Conservation (phyloP, 2,113 vertebrate genomes). For the Mus musculus region DNA sequence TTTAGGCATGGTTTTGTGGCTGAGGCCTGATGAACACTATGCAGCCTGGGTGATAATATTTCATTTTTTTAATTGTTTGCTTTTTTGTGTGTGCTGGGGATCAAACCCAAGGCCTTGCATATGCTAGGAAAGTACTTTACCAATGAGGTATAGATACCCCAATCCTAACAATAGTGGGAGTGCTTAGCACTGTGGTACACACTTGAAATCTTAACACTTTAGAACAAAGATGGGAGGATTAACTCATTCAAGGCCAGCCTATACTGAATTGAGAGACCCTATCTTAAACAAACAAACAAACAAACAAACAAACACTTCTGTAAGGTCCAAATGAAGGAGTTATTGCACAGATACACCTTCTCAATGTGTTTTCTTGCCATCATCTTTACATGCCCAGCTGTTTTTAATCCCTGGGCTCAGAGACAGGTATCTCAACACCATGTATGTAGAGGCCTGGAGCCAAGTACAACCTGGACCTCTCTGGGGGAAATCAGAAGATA, state of each 20-base stretch:
- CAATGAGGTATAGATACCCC: not conserved
- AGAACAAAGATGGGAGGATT: not conserved
- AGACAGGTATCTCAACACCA: not conserved
- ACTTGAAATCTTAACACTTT: not conserved
- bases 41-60: slow-evolving; percentile 28
- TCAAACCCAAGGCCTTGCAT: not conserved
- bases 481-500: not conserved
- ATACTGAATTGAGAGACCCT: not conserved
- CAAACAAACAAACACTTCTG: not conserved
- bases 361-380: not conserved
- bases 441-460: not conserved
- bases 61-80: not conserved
- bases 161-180: not conserved
- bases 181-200: not conserved
- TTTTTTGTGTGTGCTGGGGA: too few species aligned
- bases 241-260: not conserved
- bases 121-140: not conserved
- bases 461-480: not conserved
- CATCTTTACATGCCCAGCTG: not conserved
- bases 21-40: slow-evolving; percentile 49
- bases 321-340: not conserved
- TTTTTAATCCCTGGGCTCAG: not conserved
- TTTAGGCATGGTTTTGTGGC: slow-evolving; percentile 58
- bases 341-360: not conserved
- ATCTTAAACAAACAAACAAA: not conserved